phyloP scores from a whole-genome alignment of 2,113 vertebrate species.

The Sinocyclocheilus anshuiensis region DNA sequence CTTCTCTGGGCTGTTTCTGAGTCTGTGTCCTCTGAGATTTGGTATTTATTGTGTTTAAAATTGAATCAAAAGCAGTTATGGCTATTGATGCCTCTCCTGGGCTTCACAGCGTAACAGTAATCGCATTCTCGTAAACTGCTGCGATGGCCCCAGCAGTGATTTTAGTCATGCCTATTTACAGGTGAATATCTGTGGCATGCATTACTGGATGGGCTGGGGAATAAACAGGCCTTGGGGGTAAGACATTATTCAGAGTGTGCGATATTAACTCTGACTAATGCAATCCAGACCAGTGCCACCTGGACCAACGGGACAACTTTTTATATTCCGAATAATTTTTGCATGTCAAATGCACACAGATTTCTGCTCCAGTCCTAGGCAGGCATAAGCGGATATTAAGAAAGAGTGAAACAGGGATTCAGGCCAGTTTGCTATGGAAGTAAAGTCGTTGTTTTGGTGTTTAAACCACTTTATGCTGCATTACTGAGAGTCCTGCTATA shows the following conservation, averaged over 20 bases:
- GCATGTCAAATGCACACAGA: not conserved
- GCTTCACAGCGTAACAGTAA: conserved; percentile 36
- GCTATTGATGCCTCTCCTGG: conserved; percentile 23
- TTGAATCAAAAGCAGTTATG: conserved; percentile 47
- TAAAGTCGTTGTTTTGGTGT: not conserved
- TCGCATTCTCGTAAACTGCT: conserved; percentile 50
- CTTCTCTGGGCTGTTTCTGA: conserved; percentile 14
- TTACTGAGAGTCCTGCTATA: not conserved
- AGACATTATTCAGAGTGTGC: conserved; percentile 1
- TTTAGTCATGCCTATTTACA: conserved; percentile 42
- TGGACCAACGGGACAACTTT: conserved; percentile 22
- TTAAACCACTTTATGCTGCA: not conserved
- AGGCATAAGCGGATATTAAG: not conserved
- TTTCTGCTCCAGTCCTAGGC: not conserved
- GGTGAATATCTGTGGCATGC: conserved; percentile 42
- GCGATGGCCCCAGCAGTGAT: conserved; percentile 16
- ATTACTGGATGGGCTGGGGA: conserved; percentile 30
- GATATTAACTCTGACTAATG: conserved; percentile 31
- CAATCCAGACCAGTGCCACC: conserved; percentile 33
- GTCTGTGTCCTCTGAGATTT: conserved; percentile 19
- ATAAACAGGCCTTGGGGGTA: conserved; percentile 10
- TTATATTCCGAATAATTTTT: conserved; percentile 15
- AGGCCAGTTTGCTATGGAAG: not conserved
- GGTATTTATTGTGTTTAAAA: conserved; percentile 39
- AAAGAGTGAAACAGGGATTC: conserved; percentile 5